These are phyloP conservation scores for Sinocyclocheilus grahami DNA, from an alignment of 2,113 vertebrate genomes.

Conservation along the genomic window DNA sequence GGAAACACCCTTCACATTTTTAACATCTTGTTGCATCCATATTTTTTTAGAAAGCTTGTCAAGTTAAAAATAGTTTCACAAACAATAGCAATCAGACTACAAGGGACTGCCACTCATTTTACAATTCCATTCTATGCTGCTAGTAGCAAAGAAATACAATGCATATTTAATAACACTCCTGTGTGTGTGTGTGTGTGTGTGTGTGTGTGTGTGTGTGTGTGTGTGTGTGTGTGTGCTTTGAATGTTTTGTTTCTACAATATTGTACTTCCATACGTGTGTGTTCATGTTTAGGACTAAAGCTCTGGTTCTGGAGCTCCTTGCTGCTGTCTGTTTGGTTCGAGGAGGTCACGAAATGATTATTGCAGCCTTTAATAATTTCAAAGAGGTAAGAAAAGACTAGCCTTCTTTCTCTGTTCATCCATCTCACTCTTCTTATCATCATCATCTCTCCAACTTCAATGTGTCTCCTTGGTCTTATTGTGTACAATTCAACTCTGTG, in stretches of 20 bases:
- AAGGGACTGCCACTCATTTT: not conserved
- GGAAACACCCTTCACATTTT: not conserved
- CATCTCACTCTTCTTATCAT: not conserved
- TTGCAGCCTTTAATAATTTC: constrained; percentile 87
- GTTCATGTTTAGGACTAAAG: constrained; percentile 81
- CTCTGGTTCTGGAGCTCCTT: constrained; percentile 88
- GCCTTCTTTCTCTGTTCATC: not conserved
- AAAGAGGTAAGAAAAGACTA: constrained; percentile 80
- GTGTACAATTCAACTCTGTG: not conserved
- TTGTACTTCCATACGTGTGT: constrained; percentile 10
- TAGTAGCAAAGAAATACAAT: not conserved
- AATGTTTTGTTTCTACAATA: constrained; percentile 49
- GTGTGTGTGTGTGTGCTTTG: not conserved
- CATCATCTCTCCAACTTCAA: not conserved
- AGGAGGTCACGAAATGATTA: constrained; percentile 90
- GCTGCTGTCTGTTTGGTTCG: constrained; percentile 88
- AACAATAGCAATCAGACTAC: not conserved
- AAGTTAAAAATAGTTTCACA: not conserved
- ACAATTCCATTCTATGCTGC: not conserved
- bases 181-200: not conserved
- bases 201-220: too few species aligned
- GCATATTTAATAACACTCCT: not conserved
- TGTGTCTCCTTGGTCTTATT: not conserved
- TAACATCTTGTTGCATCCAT: not conserved
- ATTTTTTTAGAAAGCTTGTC: not conserved